These are phyloP conservation scores for Cyphomyrus discorhynchus DNA, from an alignment of 2,113 vertebrate genomes.

Conservation along the genomic window DNA sequence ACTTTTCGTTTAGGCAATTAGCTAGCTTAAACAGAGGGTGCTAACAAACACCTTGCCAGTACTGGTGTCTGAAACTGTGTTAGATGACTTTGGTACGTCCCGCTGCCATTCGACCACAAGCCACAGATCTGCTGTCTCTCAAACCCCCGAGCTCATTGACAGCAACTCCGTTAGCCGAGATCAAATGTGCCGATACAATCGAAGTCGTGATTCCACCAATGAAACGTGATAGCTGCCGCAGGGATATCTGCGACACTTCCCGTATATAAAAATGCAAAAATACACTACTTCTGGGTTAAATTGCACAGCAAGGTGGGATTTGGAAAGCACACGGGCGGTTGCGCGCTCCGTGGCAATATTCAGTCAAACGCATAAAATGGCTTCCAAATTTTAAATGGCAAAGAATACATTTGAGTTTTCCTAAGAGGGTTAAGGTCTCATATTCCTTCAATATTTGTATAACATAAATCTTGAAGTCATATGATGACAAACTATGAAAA, in stretches of 20 bases:
- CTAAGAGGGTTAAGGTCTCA: neutral
- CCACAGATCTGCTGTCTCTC: neutral
- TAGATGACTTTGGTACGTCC: neutral
- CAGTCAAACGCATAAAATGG: neutral
- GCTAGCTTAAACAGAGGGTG: neutral
- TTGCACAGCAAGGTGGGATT: neutral
- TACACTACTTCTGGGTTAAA: conserved; percentile 1
- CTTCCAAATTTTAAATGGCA: neutral
- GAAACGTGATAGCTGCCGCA: neutral
- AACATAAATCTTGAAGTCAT: neutral
- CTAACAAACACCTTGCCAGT: too few species aligned
- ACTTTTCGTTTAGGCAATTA: neutral
- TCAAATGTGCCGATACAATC: neutral
- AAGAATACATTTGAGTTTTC: neutral
- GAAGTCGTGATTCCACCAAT: neutral
- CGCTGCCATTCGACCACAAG: neutral
- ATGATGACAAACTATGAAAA: neutral
- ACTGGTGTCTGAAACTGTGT: neutral
- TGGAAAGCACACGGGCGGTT: neutral
- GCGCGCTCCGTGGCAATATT: neutral
- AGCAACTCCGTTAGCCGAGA: neutral
- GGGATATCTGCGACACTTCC: neutral
- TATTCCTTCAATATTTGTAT: neutral
- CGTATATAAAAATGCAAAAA: conserved; percentile 9
- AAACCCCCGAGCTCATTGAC: neutral